A percentile compares a stretch with the other conserved stretches of the same genome.
These are phyloP conservation scores for Turdus rufiventris DNA, from an alignment of 2,113 vertebrate genomes.

Conservation along the genomic window DNA sequence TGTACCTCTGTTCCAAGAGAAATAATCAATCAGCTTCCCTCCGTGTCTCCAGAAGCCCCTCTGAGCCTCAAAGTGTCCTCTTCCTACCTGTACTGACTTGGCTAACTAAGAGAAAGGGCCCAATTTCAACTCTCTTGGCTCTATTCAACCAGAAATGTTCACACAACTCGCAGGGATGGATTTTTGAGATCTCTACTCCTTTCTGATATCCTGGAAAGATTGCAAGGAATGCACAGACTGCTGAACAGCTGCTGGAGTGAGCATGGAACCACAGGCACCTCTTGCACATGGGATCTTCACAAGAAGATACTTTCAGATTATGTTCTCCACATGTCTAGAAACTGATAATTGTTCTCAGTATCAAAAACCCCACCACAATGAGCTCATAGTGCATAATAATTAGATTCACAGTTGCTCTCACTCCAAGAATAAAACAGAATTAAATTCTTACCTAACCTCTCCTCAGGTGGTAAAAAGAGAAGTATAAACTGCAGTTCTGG, in stretches of 20 bases:
- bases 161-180: background rate
- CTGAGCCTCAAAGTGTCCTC: background rate
- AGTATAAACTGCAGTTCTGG: constrained; percentile 84
- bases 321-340: background rate
- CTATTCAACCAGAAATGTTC: background rate
- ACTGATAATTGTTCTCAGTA: background rate
- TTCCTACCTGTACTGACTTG: background rate
- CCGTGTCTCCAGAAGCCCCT: background rate
- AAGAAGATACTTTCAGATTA: background rate
- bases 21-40: background rate
- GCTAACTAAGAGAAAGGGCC: background rate
- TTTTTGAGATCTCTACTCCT: background rate
- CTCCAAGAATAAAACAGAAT: background rate
- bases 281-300: background rate
- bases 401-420: background rate
- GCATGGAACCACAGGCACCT: background rate
- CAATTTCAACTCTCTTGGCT: background rate
- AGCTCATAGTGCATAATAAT: background rate
- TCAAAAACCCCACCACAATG: background rate
- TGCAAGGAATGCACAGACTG: background rate
- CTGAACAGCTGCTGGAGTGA: background rate
- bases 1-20: background rate
- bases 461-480: constrained; percentile 72
- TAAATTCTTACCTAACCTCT: constrained; percentile 75
- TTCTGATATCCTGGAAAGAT: background rate